Conservation (phyloP, 2,888 invertebrate species). For the Meiosimyza platycephala region DNA sequence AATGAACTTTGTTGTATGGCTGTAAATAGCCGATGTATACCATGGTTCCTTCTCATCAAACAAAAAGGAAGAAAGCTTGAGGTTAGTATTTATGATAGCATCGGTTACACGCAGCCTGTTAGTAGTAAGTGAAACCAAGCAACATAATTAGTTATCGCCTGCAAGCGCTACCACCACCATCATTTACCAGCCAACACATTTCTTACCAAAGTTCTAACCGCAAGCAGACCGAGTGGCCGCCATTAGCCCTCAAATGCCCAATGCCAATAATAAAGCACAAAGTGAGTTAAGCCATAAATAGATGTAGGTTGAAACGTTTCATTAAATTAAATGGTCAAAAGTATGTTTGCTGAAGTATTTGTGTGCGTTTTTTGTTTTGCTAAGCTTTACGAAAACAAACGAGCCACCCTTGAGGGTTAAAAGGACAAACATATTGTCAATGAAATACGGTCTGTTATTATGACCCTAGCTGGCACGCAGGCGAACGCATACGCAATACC, state of each 20-base stretch:
- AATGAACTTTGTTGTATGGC: neutral
- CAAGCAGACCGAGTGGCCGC: neutral
- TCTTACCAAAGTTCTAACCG: neutral
- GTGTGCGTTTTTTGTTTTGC: too few relatives aligned
- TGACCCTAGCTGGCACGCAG: too few relatives aligned
- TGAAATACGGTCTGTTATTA: too few relatives aligned
- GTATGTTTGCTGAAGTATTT: constrained; percentile 8
- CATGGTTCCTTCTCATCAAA: too few relatives aligned
- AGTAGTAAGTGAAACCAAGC: constrained; percentile 1
- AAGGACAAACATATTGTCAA: too few relatives aligned
- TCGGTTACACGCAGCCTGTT: constrained; percentile 24
- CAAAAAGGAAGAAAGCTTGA: too few relatives aligned
- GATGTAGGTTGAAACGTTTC: constrained; percentile 17
- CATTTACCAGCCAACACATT: neutral
- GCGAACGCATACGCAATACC: too few relatives aligned
- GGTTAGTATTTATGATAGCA: neutral
- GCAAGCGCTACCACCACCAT: neutral
- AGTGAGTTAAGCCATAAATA: neutral
- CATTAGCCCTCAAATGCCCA: too few relatives aligned
- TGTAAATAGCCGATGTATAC: neutral
- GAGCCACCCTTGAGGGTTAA: too few relatives aligned
- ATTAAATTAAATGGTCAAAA: constrained; percentile 32
- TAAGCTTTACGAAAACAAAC: too few relatives aligned
- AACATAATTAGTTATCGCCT: neutral
- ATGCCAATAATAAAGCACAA: too few relatives aligned